These are phyloP conservation scores for Progne subis DNA, from an alignment of 2,113 vertebrate genomes.

Conservation along the genomic window DNA sequence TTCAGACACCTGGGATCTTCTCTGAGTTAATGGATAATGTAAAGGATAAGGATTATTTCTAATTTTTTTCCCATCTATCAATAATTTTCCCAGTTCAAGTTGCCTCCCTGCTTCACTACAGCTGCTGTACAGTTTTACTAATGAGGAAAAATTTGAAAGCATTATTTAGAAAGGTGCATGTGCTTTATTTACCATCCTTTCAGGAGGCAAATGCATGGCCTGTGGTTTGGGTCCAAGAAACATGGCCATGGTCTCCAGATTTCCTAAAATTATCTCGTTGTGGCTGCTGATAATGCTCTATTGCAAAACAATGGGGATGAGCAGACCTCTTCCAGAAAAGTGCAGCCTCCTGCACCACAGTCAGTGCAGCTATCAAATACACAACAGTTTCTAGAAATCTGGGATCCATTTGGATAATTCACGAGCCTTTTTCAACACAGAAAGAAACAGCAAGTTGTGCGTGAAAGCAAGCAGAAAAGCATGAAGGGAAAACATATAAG, in stretches of 20 bases:
- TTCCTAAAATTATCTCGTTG: background rate
- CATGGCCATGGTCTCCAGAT: background rate
- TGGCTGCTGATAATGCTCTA: background rate
- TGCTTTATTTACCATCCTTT: background rate
- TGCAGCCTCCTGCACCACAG: background rate
- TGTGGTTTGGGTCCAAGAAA: background rate
- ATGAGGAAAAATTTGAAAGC: background rate
- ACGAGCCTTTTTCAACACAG: background rate
- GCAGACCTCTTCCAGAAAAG: background rate
- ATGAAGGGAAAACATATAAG: background rate
- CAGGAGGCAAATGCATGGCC: background rate
- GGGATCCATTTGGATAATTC: background rate
- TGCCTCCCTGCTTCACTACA: background rate
- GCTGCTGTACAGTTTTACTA: background rate
- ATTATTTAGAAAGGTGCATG: rapidly evolving
- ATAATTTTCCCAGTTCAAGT: background rate
- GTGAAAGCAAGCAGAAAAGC: background rate
- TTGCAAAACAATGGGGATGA: background rate
- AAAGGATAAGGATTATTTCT: background rate
- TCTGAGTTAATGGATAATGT: background rate
- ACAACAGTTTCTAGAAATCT: background rate
- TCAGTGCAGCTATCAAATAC: background rate
- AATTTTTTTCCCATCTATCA: background rate
- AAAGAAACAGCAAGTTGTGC: background rate
- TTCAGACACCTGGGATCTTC: background rate